phyloP scores from a whole-genome alignment of 2,888 invertebrate species.

The Oxycera nigricornis region DNA sequence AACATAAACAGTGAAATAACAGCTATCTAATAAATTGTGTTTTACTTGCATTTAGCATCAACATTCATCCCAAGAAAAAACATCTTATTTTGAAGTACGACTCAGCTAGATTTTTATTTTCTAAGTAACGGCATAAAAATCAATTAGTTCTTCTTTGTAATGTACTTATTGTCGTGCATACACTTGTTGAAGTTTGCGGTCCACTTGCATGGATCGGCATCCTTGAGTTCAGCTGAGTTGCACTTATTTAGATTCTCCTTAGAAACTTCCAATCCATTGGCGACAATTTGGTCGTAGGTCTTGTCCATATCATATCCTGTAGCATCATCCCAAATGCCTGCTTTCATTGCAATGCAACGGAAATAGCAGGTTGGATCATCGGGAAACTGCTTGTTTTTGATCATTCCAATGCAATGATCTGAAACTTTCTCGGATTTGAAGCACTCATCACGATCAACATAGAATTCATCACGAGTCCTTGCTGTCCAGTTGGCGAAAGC shows the following conservation, averaged over 20 bases:
- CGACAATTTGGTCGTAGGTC: not conserved
- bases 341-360: not conserved
- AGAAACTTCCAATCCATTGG: not conserved
- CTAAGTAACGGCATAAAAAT: not conserved
- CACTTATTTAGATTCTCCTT: not conserved
- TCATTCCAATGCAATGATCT: not conserved
- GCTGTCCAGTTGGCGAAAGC: constrained; percentile 8
- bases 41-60: too few relatives aligned
- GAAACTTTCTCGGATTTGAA: not conserved
- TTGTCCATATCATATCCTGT: not conserved
- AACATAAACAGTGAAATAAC: too few relatives aligned
- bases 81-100: too few relatives aligned
- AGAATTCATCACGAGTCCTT: not conserved
- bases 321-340: constrained; percentile 4
- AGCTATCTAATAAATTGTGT: too few relatives aligned
- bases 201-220: constrained; percentile 20
- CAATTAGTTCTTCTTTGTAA: not conserved
- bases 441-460: not conserved
- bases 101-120: too few relatives aligned
- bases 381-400: not conserved
- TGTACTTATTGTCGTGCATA: not conserved
- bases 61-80: too few relatives aligned
- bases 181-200: not conserved
- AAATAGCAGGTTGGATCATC: not conserved
- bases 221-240: not conserved